Percentiles rank a stretch among this genome's conserved stretches.
These are phyloP conservation scores for Taenioides sp. DNA, from an alignment of 2,797 vertebrate genomes.

Conservation along the genomic window DNA sequence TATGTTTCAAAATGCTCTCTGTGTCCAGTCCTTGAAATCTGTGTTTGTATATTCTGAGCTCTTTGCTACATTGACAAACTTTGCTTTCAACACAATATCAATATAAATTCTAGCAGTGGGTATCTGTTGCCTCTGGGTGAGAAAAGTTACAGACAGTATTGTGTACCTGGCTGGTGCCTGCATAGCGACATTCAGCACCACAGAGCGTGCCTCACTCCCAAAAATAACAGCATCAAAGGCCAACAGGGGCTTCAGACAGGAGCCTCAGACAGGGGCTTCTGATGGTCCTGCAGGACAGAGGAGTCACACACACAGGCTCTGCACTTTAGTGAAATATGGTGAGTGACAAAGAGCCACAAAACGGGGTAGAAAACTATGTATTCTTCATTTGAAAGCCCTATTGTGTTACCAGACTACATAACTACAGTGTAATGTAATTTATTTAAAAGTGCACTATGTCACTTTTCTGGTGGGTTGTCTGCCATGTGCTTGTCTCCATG, in stretches of 20 bases:
- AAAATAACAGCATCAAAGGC: slow-evolving; percentile 12
- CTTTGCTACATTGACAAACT: not conserved
- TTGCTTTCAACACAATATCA: not conserved
- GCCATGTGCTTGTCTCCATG: no score
- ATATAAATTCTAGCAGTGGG: not conserved
- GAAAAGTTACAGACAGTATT: not conserved
- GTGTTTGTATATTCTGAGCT: not conserved
- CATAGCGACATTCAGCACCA: slow-evolving; percentile 17
- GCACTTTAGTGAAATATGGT: not conserved
- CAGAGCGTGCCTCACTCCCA: not conserved
- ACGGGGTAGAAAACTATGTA: not conserved
- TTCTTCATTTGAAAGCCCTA: not conserved
- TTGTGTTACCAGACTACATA: no score
- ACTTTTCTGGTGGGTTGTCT: no score
- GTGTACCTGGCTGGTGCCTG: not conserved
- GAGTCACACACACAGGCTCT: slow-evolving; percentile 9
- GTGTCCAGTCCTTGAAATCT: not conserved
- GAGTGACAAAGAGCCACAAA: not conserved
- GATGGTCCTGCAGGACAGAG: slow-evolving; percentile 1
- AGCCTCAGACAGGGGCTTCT: not conserved
- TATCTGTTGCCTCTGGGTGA: not conserved
- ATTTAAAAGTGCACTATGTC: no score
- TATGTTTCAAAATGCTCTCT: not conserved
- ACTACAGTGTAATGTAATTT: no score
- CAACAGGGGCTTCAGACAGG: not conserved